Evolutionary conservation across 2,888 invertebrate species (phyloP).

Genomic region (Himalopsyche anomala): DNA sequence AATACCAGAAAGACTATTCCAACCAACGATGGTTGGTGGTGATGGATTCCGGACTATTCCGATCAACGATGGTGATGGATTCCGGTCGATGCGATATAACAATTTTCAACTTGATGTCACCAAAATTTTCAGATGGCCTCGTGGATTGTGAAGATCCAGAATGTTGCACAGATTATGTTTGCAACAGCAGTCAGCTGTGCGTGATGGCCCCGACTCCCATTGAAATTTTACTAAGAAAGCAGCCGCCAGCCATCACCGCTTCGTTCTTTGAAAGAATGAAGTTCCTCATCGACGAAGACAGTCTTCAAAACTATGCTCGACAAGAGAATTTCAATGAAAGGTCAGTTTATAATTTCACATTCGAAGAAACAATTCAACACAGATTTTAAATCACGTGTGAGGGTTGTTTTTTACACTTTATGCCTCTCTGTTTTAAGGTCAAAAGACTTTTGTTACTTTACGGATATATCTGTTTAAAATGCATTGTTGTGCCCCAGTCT

Average conservation of each 20-base stretch:
- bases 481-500: conserved; percentile 92
- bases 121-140: conserved; percentile 87
- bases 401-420: conserved; percentile 56
- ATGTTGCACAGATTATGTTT: conserved; percentile 91
- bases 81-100: neutral
- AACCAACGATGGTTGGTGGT: too few relatives aligned
- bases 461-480: conserved; percentile 69
- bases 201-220: conserved; percentile 96
- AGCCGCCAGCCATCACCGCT: conserved; percentile 97
- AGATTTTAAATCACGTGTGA: conserved; percentile 59
- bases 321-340: conserved; percentile 98
- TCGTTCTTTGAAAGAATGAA: conserved; percentile 99
- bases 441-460: conserved; percentile 59
- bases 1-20: too few relatives aligned
- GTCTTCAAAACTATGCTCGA: conserved; percentile 97
- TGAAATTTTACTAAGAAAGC: conserved; percentile 95
- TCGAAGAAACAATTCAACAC: conserved; percentile 46
- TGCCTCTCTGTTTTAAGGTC: conserved; percentile 46
- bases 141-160: conserved; percentile 99
- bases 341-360: conserved; percentile 78
- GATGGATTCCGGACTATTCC: too few relatives aligned
- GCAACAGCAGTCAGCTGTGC: conserved; percentile 92
- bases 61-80: too few relatives aligned
- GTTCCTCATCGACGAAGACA: conserved; percentile 98
- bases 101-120: conserved; percentile 7